Percentiles rank a stretch among this genome's conserved stretches.
phyloP scores from a whole-genome alignment of 1,140 invertebrate genomes.

The Drosophila virilis region DNA sequence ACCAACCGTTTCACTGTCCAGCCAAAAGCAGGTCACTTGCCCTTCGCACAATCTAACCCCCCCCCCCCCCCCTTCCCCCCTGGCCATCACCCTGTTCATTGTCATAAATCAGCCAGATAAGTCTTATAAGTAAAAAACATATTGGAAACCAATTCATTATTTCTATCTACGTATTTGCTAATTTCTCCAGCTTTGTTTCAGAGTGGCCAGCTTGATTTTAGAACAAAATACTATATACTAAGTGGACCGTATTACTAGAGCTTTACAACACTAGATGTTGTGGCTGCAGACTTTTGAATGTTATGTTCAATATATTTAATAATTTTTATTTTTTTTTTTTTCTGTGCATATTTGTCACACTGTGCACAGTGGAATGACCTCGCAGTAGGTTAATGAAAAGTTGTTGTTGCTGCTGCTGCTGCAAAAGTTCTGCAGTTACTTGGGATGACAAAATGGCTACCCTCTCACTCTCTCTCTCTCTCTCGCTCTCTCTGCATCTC shows the following conservation, averaged over 20 bases:
- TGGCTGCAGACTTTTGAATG: too few relatives aligned
- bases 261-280: too few relatives aligned
- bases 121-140: background rate
- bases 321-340: too few relatives aligned
- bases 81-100: background rate
- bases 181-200: too few relatives aligned
- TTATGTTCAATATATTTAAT: too few relatives aligned
- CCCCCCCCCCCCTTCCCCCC: too few relatives aligned
- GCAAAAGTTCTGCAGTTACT: slow-evolving; percentile 25
- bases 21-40: slow-evolving; percentile 63
- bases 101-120: slow-evolving; percentile 30
- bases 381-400: slow-evolving; percentile 77
- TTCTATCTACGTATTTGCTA: too few relatives aligned
- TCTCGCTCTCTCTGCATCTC: slow-evolving; percentile 8
- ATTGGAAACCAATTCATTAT: too few relatives aligned
- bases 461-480: slow-evolving; percentile 8
- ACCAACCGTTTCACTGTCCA: background rate
- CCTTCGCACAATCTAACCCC: background rate
- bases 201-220: too few relatives aligned
- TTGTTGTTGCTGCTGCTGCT: slow-evolving; percentile 31
- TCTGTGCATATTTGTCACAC: slow-evolving; percentile 47
- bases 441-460: slow-evolving; percentile 29
- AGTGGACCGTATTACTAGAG: background rate
- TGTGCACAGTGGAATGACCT: slow-evolving; percentile 74
- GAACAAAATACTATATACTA: background rate